Evolutionary conservation across 2,888 invertebrate species (phyloP).

Genomic region (Phalangium opilio): DNA sequence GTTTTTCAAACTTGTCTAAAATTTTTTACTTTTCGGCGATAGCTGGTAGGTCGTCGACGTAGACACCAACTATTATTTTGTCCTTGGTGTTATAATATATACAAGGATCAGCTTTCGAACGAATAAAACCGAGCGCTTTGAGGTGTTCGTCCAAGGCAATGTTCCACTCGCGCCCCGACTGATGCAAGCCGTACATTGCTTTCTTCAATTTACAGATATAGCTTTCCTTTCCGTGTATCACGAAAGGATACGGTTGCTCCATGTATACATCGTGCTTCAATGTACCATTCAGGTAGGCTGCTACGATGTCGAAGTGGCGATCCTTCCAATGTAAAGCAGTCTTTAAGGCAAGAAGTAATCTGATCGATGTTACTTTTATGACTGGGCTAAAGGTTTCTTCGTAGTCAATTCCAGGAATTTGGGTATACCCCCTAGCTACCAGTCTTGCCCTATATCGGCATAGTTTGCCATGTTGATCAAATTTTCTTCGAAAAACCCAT

Average conservation of each 20-base stretch:
- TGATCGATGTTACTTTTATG: slow-evolving; percentile 3
- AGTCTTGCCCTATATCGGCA: slow-evolving; percentile 22
- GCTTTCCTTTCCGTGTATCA: too few species aligned
- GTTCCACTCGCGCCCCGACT: slow-evolving; percentile 5
- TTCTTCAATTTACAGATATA: too few species aligned
- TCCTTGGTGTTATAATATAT: slow-evolving; percentile 1
- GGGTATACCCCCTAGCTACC: too few species aligned
- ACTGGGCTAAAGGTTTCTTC: background rate
- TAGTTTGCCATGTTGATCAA: slow-evolving; percentile 5
- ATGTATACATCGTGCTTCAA: slow-evolving; percentile 7
- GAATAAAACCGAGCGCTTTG: background rate
- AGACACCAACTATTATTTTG: slow-evolving; percentile 1
- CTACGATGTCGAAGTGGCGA: slow-evolving; percentile 11
- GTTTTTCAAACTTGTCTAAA: background rate
- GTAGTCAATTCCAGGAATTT: slow-evolving; percentile 9
- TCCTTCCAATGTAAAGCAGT: too few species aligned
- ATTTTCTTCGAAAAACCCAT: slow-evolving; percentile 4
- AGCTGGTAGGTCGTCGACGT: slow-evolving; percentile 6
- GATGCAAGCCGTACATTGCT: background rate
- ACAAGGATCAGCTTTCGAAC: slow-evolving; percentile 5
- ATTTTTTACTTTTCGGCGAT: slow-evolving; percentile 3
- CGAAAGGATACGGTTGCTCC: too few species aligned
- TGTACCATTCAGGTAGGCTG: slow-evolving; percentile 9
- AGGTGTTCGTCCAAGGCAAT: slow-evolving; percentile 3
- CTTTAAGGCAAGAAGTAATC: slow-evolving; percentile 2